These are phyloP conservation scores for Solenodon paradoxus DNA, from an alignment of 2,113 vertebrate genomes.

Conservation along the genomic window DNA sequence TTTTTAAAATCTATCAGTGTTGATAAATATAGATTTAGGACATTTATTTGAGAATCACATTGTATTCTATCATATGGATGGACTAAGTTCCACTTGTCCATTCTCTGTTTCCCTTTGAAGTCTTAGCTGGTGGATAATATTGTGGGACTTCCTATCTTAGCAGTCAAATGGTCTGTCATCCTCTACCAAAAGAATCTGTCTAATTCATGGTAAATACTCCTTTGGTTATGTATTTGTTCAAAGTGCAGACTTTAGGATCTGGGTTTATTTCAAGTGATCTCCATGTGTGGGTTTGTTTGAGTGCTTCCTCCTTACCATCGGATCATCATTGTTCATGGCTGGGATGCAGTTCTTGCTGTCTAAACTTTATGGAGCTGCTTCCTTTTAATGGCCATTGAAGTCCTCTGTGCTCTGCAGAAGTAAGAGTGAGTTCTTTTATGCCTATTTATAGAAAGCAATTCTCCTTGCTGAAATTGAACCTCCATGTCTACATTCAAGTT, in stretches of 20 bases:
- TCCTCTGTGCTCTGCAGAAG: background rate
- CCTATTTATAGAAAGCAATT: background rate
- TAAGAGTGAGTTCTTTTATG: background rate
- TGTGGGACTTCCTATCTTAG: background rate
- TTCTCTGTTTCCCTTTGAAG: background rate
- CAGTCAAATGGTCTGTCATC: background rate
- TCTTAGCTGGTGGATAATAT: background rate
- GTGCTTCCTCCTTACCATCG: background rate
- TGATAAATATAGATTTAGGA: background rate
- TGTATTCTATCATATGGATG: no score
- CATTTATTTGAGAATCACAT: background rate
- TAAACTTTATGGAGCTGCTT: background rate
- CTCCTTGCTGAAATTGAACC: background rate
- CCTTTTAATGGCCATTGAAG: background rate
- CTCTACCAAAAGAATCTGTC: background rate
- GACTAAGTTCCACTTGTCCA: background rate
- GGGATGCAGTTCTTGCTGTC: background rate
- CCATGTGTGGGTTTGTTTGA: background rate
- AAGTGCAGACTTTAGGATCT: background rate
- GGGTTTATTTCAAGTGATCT: background rate
- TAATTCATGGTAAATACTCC: background rate
- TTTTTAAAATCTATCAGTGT: background rate
- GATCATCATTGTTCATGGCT: background rate
- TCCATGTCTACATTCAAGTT: background rate
- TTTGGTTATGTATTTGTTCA: background rate